Percentiles rank a stretch among this genome's conserved stretches.
Evolutionary conservation across 2,113 vertebrate genomes (phyloP).

Genomic region (Gyps fulvus): DNA sequence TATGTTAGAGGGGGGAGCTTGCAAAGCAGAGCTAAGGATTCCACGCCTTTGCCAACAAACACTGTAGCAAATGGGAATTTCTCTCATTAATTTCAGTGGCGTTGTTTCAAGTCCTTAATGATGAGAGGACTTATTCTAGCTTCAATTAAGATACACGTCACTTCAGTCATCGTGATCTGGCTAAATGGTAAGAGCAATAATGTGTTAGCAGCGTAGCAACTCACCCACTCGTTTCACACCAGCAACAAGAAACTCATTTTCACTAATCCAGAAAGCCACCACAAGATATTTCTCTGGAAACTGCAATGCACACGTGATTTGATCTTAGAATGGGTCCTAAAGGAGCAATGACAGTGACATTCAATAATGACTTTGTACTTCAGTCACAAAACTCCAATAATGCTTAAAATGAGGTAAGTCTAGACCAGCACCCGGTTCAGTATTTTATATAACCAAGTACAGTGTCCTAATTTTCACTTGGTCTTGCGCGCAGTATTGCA

Average conservation of each 20-base stretch:
- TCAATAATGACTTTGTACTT: neutral
- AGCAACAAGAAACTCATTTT: neutral
- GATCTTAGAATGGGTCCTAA: neutral
- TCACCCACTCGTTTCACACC: neutral
- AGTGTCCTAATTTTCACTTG: neutral
- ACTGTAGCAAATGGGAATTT: neutral
- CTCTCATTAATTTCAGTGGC: slow-evolving; percentile 5
- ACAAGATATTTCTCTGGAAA: neutral
- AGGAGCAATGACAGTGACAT: neutral
- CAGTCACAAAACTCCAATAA: neutral
- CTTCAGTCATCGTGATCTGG: slow-evolving; percentile 4
- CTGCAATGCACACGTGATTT: accelerated
- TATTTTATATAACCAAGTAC: neutral
- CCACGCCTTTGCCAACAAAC: neutral
- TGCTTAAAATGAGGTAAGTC: neutral
- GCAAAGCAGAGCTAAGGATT: slow-evolving; percentile 17
- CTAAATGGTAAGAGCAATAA: slow-evolving; percentile 40
- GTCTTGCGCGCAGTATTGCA: neutral
- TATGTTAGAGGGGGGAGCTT: neutral
- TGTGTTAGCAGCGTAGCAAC: neutral
- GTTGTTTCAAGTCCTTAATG: slow-evolving; percentile 28
- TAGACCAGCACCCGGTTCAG: neutral
- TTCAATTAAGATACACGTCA: neutral
- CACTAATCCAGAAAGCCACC: neutral
- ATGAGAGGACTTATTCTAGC: neutral